These are phyloP conservation scores for Encarsia formosa DNA, from an alignment of 2,888 invertebrate genomes.

Conservation along the genomic window DNA sequence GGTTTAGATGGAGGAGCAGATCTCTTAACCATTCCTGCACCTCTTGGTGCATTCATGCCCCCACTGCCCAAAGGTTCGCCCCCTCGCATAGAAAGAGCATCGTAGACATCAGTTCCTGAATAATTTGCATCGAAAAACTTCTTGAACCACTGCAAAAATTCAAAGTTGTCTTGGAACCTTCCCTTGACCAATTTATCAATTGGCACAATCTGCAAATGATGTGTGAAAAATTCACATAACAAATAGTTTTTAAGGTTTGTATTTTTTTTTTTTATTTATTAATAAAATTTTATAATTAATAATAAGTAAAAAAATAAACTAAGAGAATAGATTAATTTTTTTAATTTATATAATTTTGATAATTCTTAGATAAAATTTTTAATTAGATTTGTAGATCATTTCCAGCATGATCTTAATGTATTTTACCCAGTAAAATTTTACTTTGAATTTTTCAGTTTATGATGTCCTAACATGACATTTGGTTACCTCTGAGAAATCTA, in stretches of 20 bases:
- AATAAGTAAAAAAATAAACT: not conserved
- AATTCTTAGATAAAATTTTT: not conserved
- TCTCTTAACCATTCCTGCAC: constrained; percentile 51
- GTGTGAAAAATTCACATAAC: constrained; percentile 24
- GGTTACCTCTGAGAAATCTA: too few relatives aligned
- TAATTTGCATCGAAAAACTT: constrained; percentile 99
- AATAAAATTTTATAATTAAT: too few relatives aligned
- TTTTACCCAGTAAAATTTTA: too few relatives aligned
- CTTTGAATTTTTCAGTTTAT: too few relatives aligned
- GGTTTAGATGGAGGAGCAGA: constrained; percentile 56
- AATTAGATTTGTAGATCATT: too few relatives aligned
- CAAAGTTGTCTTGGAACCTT: constrained; percentile 99
- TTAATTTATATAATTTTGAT: not conserved
- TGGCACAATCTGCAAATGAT: constrained; percentile 75
- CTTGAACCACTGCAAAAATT: constrained; percentile 99
- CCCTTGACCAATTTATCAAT: constrained; percentile 95
- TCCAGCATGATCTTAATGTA: too few relatives aligned
- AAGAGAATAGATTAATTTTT: not conserved
- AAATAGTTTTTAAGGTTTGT: too few relatives aligned
- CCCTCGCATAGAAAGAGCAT: constrained; percentile 80
- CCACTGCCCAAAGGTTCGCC: constrained; percentile 82
- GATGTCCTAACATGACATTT: too few relatives aligned
- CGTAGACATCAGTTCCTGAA: constrained; percentile 83
- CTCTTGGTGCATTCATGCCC: constrained; percentile 59
- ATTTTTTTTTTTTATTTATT: too few relatives aligned